Evolutionary conservation across 1,140 invertebrate genomes (phyloP).

Genomic region (Halictus rubicundus): DNA sequence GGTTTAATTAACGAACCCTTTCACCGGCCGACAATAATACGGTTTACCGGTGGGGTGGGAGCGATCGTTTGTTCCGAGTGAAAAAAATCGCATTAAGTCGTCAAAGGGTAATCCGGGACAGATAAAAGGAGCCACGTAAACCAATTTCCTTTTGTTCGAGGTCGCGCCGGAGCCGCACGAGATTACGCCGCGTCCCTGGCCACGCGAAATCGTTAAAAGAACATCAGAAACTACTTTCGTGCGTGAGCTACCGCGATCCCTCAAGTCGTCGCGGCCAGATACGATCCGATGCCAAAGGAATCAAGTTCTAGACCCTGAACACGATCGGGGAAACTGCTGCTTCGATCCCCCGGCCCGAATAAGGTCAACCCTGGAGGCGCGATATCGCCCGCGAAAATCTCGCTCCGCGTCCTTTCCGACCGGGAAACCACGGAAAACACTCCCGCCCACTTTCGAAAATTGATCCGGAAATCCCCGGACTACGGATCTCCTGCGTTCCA

Average conservation of each 20-base stretch:
- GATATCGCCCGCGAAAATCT: neutral
- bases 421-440: too few relatives aligned
- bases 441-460: too few relatives aligned
- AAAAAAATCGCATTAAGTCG: conserved; percentile 34
- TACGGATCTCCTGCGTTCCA: too few relatives aligned
- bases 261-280: conserved; percentile 10
- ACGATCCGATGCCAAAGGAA: conserved; percentile 7
- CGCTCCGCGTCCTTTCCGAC: neutral
- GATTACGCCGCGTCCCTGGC: conserved; percentile 21
- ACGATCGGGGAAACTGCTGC: neutral
- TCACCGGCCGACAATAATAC: neutral
- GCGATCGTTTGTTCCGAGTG: neutral
- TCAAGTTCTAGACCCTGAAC: neutral
- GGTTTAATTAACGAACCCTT: neutral
- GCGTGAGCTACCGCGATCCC: conserved; percentile 36
- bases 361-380: neutral
- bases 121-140: conserved; percentile 37
- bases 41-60: too few relatives aligned
- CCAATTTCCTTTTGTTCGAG: conserved; percentile 36
- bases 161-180: neutral
- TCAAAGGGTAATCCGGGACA: conserved; percentile 22
- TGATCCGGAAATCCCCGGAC: too few relatives aligned
- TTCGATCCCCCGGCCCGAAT: neutral
- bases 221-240: conserved; percentile 48
- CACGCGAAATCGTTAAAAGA: conserved; percentile 50